Evolutionary conservation across 2,888 invertebrate genomes (phyloP).

Genomic region (Drosophila kuntzei): DNA sequence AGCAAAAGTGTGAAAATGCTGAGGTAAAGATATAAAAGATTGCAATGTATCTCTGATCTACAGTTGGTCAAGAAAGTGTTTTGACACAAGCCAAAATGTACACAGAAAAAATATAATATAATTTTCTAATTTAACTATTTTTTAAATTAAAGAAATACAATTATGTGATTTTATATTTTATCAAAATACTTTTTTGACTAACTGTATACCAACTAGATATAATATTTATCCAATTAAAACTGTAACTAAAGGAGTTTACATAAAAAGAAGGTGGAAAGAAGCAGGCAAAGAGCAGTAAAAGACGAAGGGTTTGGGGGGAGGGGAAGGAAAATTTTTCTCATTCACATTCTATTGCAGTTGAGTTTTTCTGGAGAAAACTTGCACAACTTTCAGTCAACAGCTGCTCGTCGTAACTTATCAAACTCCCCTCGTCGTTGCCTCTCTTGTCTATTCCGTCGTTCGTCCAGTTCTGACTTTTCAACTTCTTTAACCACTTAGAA

Average conservation of each 20-base stretch:
- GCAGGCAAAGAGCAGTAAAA: background rate
- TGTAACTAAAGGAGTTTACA: background rate
- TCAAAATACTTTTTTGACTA: too few species aligned
- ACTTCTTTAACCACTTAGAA: conserved; percentile 79
- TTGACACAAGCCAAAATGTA: too few species aligned
- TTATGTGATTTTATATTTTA: too few species aligned
- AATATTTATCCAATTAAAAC: background rate
- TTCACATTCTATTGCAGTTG: conserved; percentile 27
- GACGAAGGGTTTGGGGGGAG: background rate
- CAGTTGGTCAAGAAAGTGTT: too few species aligned
- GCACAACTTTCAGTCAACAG: conserved; percentile 69
- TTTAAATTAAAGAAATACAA: too few species aligned
- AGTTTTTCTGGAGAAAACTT: conserved; percentile 37
- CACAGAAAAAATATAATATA: too few species aligned
- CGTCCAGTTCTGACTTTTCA: conserved; percentile 74
- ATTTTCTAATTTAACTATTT: too few species aligned
- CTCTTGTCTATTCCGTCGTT: background rate
- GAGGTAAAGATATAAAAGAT: conserved; percentile 18
- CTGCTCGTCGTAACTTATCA: conserved; percentile 52
- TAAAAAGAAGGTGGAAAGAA: background rate
- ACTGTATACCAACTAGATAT: too few species aligned
- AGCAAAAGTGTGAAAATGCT: conserved; percentile 29
- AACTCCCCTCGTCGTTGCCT: background rate
- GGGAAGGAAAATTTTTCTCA: conserved; percentile 8
- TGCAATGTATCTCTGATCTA: background rate